Percentiles rank a stretch among this genome's conserved stretches.
These are phyloP conservation scores for Conistra vaccinii DNA, from an alignment of 2,888 invertebrate genomes.

Conservation along the genomic window DNA sequence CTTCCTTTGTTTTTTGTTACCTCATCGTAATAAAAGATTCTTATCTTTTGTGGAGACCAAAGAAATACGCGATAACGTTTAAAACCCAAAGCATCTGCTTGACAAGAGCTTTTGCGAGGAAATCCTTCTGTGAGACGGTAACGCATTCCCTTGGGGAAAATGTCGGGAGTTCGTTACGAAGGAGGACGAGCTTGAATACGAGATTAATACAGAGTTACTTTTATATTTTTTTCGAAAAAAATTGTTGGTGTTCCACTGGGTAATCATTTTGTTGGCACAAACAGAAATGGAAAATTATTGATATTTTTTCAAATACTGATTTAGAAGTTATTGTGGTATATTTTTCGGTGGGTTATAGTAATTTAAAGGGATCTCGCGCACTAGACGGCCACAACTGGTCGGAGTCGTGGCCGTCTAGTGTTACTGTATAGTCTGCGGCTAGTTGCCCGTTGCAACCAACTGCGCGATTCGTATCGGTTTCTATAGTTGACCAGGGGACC, in stretches of 20 bases:
- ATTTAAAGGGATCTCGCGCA: neutral
- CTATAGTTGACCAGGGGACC: no score
- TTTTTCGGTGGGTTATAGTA: neutral
- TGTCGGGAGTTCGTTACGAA: conserved; percentile 59
- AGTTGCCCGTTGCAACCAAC: no score
- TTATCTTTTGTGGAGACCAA: conserved; percentile 32
- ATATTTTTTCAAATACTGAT: neutral
- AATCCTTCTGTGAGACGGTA: conserved; percentile 50
- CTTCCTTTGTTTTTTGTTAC: conserved; percentile 9
- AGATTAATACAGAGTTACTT: conserved; percentile 48
- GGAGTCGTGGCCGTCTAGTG: no score
- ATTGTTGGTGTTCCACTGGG: conserved; percentile 15
- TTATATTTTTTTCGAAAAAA: neutral
- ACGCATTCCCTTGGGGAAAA: conserved; percentile 50
- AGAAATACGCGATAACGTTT: conserved; percentile 56
- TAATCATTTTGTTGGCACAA: conserved; percentile 28
- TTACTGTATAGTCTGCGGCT: no score
- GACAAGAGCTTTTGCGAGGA: conserved; percentile 51
- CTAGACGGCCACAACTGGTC: no score
- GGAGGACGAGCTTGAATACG: conserved; percentile 42
- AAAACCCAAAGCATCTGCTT: conserved; percentile 59
- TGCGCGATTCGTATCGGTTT: no score
- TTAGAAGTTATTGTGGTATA: neutral
- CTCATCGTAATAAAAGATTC: conserved; percentile 44
- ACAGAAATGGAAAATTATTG: conserved; percentile 20